A percentile compares a stretch with the other conserved stretches of the same genome.
These are phyloP conservation scores for Oligia strigilis DNA, from an alignment of 2,888 invertebrate species.

Conservation along the genomic window DNA sequence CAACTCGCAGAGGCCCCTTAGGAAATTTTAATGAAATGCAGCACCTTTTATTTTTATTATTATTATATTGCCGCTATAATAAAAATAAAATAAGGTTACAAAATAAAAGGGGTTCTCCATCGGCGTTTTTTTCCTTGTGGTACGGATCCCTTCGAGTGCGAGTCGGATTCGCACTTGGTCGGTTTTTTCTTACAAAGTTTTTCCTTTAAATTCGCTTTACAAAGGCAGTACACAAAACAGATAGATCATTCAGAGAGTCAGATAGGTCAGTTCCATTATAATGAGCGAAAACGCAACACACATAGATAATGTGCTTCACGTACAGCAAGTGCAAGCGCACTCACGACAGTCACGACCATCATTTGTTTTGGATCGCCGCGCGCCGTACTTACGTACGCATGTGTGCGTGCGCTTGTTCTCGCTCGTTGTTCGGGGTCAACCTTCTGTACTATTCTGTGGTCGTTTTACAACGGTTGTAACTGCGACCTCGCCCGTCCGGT, in stretches of 20 bases:
- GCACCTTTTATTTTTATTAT: no score
- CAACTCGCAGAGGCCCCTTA: no score
- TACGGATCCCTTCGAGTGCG: background rate
- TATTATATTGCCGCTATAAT: background rate
- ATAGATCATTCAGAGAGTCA: background rate
- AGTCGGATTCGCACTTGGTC: background rate
- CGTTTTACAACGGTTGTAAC: no score
- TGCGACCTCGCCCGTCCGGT: constrained; percentile 8
- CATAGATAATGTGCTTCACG: no score
- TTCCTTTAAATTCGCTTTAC: background rate
- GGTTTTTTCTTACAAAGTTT: background rate
- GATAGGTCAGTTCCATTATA: no score
- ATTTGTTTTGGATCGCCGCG: background rate
- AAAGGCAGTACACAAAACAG: background rate
- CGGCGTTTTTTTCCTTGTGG: background rate
- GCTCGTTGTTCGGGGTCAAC: background rate
- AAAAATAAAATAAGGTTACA: background rate
- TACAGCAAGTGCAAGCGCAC: background rate
- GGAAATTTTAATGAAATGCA: no score
- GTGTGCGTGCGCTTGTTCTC: no score
- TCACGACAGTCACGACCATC: background rate
- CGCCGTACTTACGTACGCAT: background rate
- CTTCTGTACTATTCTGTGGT: background rate
- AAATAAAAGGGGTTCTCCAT: background rate
- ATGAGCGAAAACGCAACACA: background rate